Evolutionary conservation across 2,113 vertebrate species (phyloP).

Genomic region (Menidia beryllina): DNA sequence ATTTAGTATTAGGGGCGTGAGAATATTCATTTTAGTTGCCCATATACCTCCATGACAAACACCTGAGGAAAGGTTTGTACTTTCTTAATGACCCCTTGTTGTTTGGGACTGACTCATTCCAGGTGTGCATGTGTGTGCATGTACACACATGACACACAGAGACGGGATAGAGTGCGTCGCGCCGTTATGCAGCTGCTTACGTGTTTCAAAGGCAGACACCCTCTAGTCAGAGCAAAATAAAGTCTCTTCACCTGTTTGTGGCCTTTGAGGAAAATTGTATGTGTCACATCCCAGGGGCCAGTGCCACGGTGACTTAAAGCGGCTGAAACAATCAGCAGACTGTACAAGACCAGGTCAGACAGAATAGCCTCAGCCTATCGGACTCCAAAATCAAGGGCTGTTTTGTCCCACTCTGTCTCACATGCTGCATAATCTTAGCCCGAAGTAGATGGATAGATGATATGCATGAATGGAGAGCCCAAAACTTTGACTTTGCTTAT

Average conservation of each 20-base stretch:
- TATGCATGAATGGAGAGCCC: constrained; percentile 27
- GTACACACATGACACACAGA: not conserved
- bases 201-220: constrained; percentile 61
- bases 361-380: constrained; percentile 32
- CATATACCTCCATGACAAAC: constrained; percentile 56
- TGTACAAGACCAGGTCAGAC: constrained; percentile 65
- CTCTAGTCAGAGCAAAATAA: constrained; percentile 73
- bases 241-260: constrained; percentile 80
- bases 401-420: constrained; percentile 54
- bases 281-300: constrained; percentile 71
- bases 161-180: not conserved
- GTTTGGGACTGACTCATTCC: constrained; percentile 60
- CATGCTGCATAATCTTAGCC: constrained; percentile 21
- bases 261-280: constrained; percentile 72
- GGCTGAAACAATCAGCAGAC: constrained; percentile 63
- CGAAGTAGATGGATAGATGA: constrained; percentile 42
- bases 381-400: constrained; percentile 41
- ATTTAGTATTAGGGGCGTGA: constrained; percentile 46
- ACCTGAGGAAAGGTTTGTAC: constrained; percentile 68
- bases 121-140: constrained; percentile 52
- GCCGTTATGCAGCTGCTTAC: constrained; percentile 36
- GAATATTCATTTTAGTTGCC: constrained; percentile 55
- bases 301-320: constrained; percentile 71
- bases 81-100: constrained; percentile 44
- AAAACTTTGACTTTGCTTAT: constrained; percentile 32